Percentiles rank a stretch among this genome's conserved stretches.
Evolutionary conservation across 2,113 vertebrate species (phyloP).

Genomic region (Astatoreochromis straeleni): DNA sequence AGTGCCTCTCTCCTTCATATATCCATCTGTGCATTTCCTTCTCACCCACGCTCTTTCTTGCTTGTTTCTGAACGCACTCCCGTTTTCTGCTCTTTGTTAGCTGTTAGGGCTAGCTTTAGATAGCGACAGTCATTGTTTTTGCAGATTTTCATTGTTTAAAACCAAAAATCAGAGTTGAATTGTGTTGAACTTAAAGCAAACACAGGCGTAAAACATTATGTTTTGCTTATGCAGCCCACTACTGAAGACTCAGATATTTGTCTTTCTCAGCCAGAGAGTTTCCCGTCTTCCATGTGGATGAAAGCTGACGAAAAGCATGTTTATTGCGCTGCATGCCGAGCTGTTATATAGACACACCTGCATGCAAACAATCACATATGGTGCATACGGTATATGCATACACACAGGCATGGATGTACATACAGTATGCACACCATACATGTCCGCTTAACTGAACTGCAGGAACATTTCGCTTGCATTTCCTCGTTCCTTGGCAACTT

Average conservation of each 20-base stretch:
- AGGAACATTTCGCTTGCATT: constrained; percentile 42
- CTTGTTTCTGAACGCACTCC: background rate
- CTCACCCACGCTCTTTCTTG: background rate
- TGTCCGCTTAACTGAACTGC: background rate
- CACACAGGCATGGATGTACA: background rate
- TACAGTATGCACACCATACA: background rate
- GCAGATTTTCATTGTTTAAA: background rate
- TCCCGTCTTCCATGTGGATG: background rate
- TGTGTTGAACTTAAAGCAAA: background rate
- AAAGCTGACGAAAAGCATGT: constrained; percentile 17
- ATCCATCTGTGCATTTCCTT: background rate
- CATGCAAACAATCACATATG: background rate
- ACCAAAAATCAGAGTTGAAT: background rate
- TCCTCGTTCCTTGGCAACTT: constrained; percentile 10
- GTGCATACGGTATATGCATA: background rate
- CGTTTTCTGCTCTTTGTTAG: background rate
- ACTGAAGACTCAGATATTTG: background rate
- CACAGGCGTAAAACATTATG: background rate
- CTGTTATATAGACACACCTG: constrained; percentile 12
- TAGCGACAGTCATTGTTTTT: background rate
- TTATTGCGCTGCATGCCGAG: background rate
- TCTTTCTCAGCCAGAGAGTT: background rate
- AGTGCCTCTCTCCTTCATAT: background rate
- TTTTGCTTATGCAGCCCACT: background rate
- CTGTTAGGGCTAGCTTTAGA: background rate